A percentile compares a stretch with the other conserved stretches of the same genome.
These are phyloP conservation scores for Eospalax fontanierii DNA, from an alignment of 2,797 vertebrate genomes.

Conservation along the genomic window DNA sequence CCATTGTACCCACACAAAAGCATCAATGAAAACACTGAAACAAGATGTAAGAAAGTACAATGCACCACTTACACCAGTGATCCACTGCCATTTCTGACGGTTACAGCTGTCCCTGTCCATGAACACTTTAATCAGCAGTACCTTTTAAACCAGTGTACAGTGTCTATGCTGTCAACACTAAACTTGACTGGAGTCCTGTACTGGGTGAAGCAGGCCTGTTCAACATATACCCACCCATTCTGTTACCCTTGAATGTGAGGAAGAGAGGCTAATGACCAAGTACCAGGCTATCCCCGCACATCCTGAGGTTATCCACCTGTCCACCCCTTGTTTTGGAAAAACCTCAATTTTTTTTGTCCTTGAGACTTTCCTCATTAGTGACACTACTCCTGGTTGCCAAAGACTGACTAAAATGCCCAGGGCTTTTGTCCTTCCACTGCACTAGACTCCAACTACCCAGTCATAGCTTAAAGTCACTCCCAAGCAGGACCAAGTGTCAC, in stretches of 20 bases:
- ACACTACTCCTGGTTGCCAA: neutral
- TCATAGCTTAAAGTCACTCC: neutral
- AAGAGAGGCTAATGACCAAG: neutral
- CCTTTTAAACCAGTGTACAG: neutral
- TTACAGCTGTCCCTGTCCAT: neutral
- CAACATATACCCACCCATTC: neutral
- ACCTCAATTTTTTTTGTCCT: neutral
- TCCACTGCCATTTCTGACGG: conserved; percentile 39
- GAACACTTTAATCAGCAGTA: neutral
- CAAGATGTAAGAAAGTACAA: conserved; percentile 38
- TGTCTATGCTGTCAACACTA: neutral
- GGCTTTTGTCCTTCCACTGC: neutral
- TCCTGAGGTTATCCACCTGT: neutral
- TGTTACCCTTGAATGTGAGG: neutral
- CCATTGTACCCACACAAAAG: neutral
- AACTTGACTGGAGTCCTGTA: neutral
- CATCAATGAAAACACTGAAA: conserved; percentile 24
- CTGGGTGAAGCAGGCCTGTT: neutral
- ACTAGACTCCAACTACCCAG: neutral
- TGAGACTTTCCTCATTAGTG: neutral
- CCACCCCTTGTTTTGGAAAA: neutral
- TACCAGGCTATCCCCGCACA: neutral
- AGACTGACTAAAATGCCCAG: neutral
- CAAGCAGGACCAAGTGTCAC: neutral
- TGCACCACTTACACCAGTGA: conserved; percentile 5